A percentile compares a stretch with the other conserved stretches of the same genome.
These are phyloP conservation scores for Bilobella aurantiaca DNA, from an alignment of 1,140 invertebrate species.

Conservation along the genomic window DNA sequence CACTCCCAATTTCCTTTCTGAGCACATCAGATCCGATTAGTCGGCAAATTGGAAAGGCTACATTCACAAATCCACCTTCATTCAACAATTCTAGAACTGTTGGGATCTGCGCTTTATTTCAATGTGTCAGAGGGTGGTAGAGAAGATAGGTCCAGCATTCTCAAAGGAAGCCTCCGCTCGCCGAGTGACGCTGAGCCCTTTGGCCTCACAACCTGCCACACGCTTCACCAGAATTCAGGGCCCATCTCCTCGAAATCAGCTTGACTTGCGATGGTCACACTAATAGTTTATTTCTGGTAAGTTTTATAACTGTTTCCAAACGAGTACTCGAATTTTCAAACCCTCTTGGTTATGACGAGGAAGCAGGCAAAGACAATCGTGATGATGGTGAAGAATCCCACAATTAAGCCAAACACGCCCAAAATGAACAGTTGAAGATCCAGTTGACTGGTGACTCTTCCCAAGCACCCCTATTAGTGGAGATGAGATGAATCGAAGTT, in stretches of 20 bases:
- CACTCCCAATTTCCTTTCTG: background rate
- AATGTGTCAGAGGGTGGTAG: too few species aligned
- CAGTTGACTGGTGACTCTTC: background rate
- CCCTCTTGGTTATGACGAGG: background rate
- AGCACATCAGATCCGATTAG: background rate
- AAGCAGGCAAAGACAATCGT: background rate
- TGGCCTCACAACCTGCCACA: background rate
- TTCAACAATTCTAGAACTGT: too few species aligned
- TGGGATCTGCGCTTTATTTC: too few species aligned
- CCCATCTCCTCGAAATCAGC: background rate
- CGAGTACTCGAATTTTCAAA: background rate
- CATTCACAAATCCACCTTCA: too few species aligned
- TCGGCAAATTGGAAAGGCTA: background rate
- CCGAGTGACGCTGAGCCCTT: too few species aligned
- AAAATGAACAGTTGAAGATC: background rate
- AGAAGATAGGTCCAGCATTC: background rate
- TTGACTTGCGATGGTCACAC: background rate
- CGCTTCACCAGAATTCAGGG: background rate
- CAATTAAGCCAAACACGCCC: background rate
- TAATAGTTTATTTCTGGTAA: slow-evolving; percentile 13
- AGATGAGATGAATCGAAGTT: background rate
- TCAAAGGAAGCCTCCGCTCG: background rate
- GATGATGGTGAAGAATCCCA: background rate
- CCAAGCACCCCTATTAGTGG: background rate
- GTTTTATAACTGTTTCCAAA: background rate